Evolutionary conservation across 2,113 vertebrate species (phyloP).

Genomic region (Daphoenositta chrysoptera): DNA sequence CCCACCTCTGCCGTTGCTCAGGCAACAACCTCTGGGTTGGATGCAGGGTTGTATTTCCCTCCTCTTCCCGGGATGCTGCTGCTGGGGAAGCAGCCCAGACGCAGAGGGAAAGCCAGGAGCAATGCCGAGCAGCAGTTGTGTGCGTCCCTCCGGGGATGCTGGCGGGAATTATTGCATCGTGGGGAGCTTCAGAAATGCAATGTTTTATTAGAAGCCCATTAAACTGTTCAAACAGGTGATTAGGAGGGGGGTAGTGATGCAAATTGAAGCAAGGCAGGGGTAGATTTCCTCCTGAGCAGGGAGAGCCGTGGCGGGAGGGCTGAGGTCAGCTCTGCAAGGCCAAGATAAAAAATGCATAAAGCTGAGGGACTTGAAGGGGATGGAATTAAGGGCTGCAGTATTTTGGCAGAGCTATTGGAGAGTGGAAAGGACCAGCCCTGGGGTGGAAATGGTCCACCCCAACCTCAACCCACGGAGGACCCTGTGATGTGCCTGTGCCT

Average conservation of each 20-base stretch:
- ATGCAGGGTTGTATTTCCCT: background rate
- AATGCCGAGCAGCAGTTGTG: fast-evolving
- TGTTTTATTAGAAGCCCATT: background rate
- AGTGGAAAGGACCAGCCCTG: background rate
- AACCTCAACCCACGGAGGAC: background rate
- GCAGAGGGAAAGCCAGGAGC: fast-evolving
- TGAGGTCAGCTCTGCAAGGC: fast-evolving
- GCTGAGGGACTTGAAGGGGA: background rate
- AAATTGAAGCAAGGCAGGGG: background rate
- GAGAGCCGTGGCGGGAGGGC: background rate
- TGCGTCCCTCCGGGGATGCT: fast-evolving
- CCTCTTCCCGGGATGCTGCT: background rate
- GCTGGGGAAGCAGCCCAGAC: background rate
- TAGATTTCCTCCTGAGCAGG: background rate
- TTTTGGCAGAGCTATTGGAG: background rate
- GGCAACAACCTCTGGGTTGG: slow-evolving; percentile 53
- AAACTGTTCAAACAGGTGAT: background rate
- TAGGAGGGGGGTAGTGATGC: background rate
- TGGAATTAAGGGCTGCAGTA: background rate
- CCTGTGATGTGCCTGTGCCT: background rate
- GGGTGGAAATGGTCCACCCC: background rate
- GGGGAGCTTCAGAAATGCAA: background rate
- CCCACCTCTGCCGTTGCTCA: slow-evolving; percentile 17
- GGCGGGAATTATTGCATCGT: background rate
- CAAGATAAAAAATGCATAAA: background rate